These are phyloP conservation scores for Phortica okadai DNA, from an alignment of 2,888 invertebrate species.

Conservation along the genomic window DNA sequence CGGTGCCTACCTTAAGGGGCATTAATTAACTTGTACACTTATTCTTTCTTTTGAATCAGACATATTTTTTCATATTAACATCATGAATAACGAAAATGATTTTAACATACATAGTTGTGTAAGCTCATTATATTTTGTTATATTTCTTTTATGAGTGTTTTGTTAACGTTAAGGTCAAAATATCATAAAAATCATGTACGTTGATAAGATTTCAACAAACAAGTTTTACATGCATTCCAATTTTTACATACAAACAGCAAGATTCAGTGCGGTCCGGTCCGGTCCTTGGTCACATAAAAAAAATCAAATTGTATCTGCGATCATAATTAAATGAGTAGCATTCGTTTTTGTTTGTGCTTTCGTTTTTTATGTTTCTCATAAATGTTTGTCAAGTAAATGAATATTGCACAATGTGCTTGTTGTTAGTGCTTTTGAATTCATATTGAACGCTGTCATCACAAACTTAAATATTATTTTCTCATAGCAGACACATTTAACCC, in stretches of 20 bases:
- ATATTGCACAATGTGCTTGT: no score
- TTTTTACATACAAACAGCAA: neutral
- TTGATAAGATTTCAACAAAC: constrained; percentile 3
- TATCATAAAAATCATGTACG: constrained; percentile 9
- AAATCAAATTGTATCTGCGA: neutral
- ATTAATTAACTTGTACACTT: no score
- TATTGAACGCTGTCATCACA: neutral
- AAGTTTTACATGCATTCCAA: neutral
- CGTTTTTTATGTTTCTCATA: neutral
- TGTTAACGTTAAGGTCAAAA: constrained; percentile 8
- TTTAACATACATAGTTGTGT: neutral
- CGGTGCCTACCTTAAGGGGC: no score
- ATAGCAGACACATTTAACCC: no score
- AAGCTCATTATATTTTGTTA: neutral
- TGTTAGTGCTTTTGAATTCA: neutral
- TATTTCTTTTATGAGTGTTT: neutral
- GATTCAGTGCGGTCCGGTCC: no score
- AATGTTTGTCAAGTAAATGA: neutral
- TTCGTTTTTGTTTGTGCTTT: neutral
- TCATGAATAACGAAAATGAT: constrained; percentile 7
- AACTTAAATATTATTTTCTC: neutral
- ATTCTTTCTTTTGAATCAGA: no score
- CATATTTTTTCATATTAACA: neutral
- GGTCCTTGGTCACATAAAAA: neutral
- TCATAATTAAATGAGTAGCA: neutral